These are phyloP conservation scores for Mythimna pallens DNA, from an alignment of 2,888 invertebrate genomes.

Conservation along the genomic window DNA sequence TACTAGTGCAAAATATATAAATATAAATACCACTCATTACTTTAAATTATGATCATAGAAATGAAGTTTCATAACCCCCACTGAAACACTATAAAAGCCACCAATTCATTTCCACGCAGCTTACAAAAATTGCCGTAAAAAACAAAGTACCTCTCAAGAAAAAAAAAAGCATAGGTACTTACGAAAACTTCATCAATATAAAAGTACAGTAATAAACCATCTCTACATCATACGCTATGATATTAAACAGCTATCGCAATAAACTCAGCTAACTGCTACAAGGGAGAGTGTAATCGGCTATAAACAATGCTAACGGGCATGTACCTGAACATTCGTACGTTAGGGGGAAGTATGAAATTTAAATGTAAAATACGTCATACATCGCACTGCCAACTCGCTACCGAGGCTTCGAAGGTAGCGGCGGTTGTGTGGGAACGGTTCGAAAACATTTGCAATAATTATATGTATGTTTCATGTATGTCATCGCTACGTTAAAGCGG, in stretches of 20 bases:
- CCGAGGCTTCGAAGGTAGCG: slow-evolving; percentile 53
- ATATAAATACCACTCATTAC: no score
- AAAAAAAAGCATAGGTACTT: neutral
- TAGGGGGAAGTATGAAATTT: slow-evolving; percentile 71
- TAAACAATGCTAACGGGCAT: slow-evolving; percentile 58
- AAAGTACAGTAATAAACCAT: slow-evolving; percentile 43
- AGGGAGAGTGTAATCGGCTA: slow-evolving; percentile 51
- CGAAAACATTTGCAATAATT: no score
- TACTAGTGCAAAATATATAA: no score
- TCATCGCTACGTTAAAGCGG: no score
- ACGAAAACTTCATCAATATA: slow-evolving; percentile 42
- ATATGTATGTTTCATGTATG: no score
- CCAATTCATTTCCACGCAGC: no score
- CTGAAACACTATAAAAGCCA: neutral
- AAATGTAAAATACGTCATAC: slow-evolving; percentile 71
- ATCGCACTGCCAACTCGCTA: slow-evolving; percentile 59
- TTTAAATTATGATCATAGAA: neutral
- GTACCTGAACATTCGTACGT: slow-evolving; percentile 39
- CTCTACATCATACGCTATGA: slow-evolving; percentile 40
- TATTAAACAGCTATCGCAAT: slow-evolving; percentile 58
- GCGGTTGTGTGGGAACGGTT: no score
- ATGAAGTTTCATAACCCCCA: neutral
- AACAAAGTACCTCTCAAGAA: no score
- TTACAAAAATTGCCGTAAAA: neutral
- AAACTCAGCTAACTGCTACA: slow-evolving; percentile 37